Evolutionary conservation across 2,888 invertebrate genomes (phyloP).

Genomic region (Pristionchus entomophagus): DNA sequence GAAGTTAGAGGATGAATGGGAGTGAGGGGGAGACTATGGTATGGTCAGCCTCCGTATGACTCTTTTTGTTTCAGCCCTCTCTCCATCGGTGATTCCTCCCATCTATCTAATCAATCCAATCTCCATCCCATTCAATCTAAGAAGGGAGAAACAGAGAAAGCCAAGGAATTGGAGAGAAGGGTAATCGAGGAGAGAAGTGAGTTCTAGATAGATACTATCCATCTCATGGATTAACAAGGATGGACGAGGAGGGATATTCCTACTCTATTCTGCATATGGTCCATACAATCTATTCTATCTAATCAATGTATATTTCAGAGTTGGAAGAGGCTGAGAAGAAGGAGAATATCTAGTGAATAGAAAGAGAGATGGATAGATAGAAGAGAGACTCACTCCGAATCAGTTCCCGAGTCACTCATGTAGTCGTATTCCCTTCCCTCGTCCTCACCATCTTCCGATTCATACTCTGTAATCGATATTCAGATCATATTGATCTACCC

Average conservation of each 20-base stretch:
- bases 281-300: too few relatives aligned
- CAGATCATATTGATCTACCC: constrained; percentile 34
- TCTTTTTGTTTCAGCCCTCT: constrained; percentile 52
- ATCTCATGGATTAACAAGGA: too few relatives aligned
- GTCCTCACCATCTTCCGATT: constrained; percentile 74
- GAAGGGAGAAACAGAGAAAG: constrained; percentile 47
- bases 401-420: constrained; percentile 74
- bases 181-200: constrained; percentile 39
- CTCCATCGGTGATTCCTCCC: constrained; percentile 54
- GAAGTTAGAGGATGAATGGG: too few relatives aligned
- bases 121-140: constrained; percentile 50
- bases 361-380: not conserved
- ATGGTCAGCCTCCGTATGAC: too few relatives aligned
- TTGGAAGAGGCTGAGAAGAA: not conserved
- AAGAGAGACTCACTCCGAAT: constrained; percentile 69
- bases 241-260: too few relatives aligned
- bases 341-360: not conserved
- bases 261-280: too few relatives aligned
- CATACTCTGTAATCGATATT: constrained; percentile 63
- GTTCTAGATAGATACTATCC: not conserved
- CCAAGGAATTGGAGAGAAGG: constrained; percentile 19
- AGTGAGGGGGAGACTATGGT: too few relatives aligned
- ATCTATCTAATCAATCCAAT: constrained; percentile 55
- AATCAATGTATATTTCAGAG: not conserved
- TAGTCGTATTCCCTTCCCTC: constrained; percentile 75